Percentiles rank a stretch among this genome's conserved stretches.
Conservation (phyloP, 2,888 invertebrate genomes). For the Scaptodrosophila latifasciaeformis region DNA sequence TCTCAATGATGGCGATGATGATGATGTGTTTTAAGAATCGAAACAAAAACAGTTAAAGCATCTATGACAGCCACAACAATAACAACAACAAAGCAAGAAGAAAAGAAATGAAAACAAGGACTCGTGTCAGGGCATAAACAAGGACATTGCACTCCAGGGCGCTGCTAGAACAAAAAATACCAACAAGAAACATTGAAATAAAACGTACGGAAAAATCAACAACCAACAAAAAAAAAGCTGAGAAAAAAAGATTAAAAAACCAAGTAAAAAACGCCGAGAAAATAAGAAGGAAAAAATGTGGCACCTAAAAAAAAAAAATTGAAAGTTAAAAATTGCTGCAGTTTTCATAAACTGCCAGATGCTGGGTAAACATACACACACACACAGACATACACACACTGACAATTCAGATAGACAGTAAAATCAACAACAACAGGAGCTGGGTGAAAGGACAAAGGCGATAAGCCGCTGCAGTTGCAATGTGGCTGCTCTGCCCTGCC, state of each 20-base stretch:
- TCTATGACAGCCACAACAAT: slow-evolving; percentile 20
- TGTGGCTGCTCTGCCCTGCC: slow-evolving; percentile 7
- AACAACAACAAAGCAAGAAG: slow-evolving; percentile 14
- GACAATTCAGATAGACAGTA: not conserved
- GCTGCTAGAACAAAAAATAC: slow-evolving; percentile 13
- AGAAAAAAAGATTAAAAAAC: too few species aligned
- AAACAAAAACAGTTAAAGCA: slow-evolving; percentile 9
- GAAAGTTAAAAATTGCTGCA: slow-evolving; percentile 51
- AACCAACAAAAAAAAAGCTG: too few species aligned
- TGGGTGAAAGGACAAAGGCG: slow-evolving; percentile 62
- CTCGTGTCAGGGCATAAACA: slow-evolving; percentile 58
- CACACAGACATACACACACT: slow-evolving; percentile 1
- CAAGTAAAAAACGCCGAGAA: too few species aligned
- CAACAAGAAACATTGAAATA: too few species aligned
- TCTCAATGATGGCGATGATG: too few species aligned
- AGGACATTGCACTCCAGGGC: slow-evolving; percentile 67
- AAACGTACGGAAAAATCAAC: not conserved
- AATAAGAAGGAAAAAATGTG: slow-evolving; percentile 1
- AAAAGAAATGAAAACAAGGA: slow-evolving; percentile 10
- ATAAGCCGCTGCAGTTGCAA: slow-evolving; percentile 51
- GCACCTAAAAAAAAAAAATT: not conserved
- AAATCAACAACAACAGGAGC: slow-evolving; percentile 13
- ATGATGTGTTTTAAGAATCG: too few species aligned
- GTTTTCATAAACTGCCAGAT: slow-evolving; percentile 62
- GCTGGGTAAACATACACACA: slow-evolving; percentile 12